A percentile compares a stretch with the other conserved stretches of the same genome.
These are phyloP conservation scores for Aegithalos caudatus DNA, from an alignment of 2,113 vertebrate genomes.

Conservation along the genomic window DNA sequence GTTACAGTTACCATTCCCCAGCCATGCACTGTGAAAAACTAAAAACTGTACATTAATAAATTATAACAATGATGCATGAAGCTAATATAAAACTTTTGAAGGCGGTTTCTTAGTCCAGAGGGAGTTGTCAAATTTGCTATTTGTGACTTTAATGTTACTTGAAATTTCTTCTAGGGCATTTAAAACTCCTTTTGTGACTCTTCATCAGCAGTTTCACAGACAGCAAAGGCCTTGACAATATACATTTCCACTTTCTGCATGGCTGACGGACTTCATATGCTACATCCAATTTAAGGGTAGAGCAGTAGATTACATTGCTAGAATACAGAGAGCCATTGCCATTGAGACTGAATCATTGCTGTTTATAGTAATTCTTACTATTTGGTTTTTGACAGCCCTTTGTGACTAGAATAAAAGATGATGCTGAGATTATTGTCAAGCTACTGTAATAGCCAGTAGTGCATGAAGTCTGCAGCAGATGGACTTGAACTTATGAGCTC, in stretches of 20 bases:
- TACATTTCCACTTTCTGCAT: conserved; percentile 66
- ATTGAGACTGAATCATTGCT: conserved; percentile 42
- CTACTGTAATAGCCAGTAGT: conserved; percentile 13
- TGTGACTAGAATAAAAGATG: conserved; percentile 57
- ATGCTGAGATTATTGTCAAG: conserved; percentile 18
- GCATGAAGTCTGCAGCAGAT: conserved; percentile 17
- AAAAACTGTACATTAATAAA: conserved; percentile 65
- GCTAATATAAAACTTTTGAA: conserved; percentile 64
- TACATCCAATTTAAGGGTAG: conserved; percentile 68
- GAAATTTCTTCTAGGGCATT: conserved; percentile 62
- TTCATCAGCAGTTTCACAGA: conserved; percentile 62
- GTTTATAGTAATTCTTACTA: conserved; percentile 67
- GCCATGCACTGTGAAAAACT: conserved; percentile 21
- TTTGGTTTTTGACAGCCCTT: conserved; percentile 68
- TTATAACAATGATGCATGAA: conserved; percentile 66
- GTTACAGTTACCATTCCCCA: conserved; percentile 55
- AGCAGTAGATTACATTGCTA: conserved; percentile 62
- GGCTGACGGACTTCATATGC: conserved; percentile 67
- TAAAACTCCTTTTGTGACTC: conserved; percentile 60
- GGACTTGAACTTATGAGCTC: conserved; percentile 16
- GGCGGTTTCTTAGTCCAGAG: conserved; percentile 19
- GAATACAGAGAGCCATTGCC: conserved; percentile 52
- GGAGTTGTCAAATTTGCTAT: conserved; percentile 50
- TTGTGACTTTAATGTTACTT: conserved; percentile 57
- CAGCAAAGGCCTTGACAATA: conserved; percentile 47